These are phyloP conservation scores for Pachypanchax playfairii DNA, from an alignment of 2,113 vertebrate species.

Conservation along the genomic window DNA sequence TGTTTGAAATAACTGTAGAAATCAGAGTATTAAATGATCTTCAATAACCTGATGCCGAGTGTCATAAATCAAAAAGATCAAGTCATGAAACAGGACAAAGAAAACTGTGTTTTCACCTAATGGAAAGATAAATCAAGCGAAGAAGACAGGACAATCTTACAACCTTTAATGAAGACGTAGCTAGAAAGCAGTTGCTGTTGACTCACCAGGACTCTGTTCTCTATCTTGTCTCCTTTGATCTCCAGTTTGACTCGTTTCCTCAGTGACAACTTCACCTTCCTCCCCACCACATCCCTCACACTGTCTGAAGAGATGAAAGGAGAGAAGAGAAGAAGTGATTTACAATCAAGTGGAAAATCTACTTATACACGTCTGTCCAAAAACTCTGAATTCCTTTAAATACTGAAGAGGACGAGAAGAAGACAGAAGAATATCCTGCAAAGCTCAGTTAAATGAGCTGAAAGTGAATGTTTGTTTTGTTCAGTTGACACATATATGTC, in stretches of 20 bases:
- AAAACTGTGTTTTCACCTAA: background rate
- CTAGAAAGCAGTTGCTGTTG: conserved; percentile 63
- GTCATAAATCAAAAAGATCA: too few species aligned
- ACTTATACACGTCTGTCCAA: too few species aligned
- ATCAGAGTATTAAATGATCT: too few species aligned
- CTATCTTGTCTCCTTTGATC: conserved; percentile 94
- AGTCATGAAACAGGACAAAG: too few species aligned
- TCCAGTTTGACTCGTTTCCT: conserved; percentile 96
- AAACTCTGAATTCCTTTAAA: background rate
- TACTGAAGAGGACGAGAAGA: background rate
- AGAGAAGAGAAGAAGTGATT: conserved; percentile 10
- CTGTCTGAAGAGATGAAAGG: conserved; percentile 65
- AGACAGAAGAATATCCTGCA: background rate
- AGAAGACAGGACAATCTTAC: conserved; percentile 1
- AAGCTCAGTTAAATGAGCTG: background rate
- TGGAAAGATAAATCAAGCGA: conserved; percentile 7
- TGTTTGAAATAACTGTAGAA: too few species aligned
- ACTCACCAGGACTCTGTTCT: conserved; percentile 96
- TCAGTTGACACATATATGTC: conserved; percentile 19
- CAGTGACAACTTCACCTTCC: conserved; percentile 91
- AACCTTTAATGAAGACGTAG: conserved; percentile 17
- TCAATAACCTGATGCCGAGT: too few species aligned
- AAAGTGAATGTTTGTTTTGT: background rate
- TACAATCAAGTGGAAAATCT: background rate
- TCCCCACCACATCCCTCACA: conserved; percentile 92